Conservation (phyloP, 2,113 vertebrate genomes). For the Oplegnathus fasciatus region DNA sequence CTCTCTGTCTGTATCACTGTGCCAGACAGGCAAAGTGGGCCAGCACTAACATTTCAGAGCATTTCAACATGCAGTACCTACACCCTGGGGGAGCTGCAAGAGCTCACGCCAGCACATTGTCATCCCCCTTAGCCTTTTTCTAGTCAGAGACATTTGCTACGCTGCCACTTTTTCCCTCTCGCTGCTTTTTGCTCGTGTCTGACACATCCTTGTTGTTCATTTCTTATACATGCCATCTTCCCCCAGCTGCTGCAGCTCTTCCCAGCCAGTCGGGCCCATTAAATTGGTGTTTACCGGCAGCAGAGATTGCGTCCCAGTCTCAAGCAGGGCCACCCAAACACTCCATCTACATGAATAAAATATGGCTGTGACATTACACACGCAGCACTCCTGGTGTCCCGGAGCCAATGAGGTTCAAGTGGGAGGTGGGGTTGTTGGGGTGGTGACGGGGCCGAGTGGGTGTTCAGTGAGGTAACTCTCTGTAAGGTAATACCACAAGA, state of each 20-base stretch:
- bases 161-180: constrained; percentile 66
- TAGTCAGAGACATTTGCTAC: constrained; percentile 70
- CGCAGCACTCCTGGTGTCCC: constrained; percentile 35
- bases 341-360: constrained; percentile 77
- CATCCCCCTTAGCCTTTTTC: constrained; percentile 70
- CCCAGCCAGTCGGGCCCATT: constrained; percentile 71
- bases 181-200: constrained; percentile 72
- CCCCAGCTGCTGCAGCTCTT: constrained; percentile 61
- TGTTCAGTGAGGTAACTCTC: constrained; percentile 17
- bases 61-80: constrained; percentile 63
- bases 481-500: constrained; percentile 24
- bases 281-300: constrained; percentile 77
- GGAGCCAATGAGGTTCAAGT: constrained; percentile 38
- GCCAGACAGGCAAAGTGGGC: constrained; percentile 60
- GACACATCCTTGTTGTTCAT: constrained; percentile 80
- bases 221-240: constrained; percentile 79
- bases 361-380: constrained; percentile 69
- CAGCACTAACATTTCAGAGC: constrained; percentile 60
- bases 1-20: constrained; percentile 33
- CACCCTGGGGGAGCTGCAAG: constrained; percentile 58
- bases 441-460: not conserved
- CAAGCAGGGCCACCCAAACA: constrained; percentile 60
- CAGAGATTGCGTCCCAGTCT: constrained; percentile 73
- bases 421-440: constrained; percentile 17
- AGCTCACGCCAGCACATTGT: constrained; percentile 74